These are phyloP conservation scores for Cinclus cinclus DNA, from an alignment of 2,113 vertebrate genomes.

Conservation along the genomic window DNA sequence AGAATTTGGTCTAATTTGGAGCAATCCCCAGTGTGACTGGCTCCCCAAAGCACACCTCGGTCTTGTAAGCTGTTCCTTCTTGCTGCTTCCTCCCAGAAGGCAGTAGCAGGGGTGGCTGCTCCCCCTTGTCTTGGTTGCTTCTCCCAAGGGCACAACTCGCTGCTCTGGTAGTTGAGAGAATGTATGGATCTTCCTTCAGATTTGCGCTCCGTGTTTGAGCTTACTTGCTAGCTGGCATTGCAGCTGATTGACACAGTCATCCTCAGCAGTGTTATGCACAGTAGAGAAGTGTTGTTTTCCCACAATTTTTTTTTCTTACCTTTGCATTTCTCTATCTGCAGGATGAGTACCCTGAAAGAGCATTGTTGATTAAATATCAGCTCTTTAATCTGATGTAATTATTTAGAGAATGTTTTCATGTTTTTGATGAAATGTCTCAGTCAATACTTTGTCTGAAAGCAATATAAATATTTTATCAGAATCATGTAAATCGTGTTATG, in stretches of 20 bases:
- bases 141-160: background rate
- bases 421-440: background rate
- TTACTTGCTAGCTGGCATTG: background rate
- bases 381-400: background rate
- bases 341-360: background rate
- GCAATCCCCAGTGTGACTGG: background rate
- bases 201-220: background rate
- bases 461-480: constrained; percentile 39
- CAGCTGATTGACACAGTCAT: background rate
- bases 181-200: constrained; percentile 4
- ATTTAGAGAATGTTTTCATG: background rate
- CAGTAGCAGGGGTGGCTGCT: background rate
- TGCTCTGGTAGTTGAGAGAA: background rate
- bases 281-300: background rate
- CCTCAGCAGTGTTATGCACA: background rate
- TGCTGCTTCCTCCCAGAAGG: background rate
- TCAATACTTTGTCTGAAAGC: constrained; percentile 32
- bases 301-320: background rate
- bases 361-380: background rate
- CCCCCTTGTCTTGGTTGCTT: background rate
- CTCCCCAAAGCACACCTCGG: background rate
- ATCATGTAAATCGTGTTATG: background rate
- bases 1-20: background rate
- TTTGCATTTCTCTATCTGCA: background rate
- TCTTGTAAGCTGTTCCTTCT: background rate